These are phyloP conservation scores for Nematolebias whitei DNA, from an alignment of 2,113 vertebrate species.

Conservation along the genomic window DNA sequence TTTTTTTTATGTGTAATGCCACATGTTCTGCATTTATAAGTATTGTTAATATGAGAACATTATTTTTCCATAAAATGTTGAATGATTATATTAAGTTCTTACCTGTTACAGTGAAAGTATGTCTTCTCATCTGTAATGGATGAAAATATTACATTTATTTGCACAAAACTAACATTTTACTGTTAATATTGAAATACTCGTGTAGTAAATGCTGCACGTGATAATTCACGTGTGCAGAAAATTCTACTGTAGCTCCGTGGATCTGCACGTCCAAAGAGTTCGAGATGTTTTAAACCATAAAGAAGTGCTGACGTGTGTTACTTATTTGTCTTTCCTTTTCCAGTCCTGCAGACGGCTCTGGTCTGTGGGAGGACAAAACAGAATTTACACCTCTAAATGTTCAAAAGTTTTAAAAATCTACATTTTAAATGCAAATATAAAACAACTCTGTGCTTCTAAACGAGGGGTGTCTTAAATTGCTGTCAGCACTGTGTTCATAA, in stretches of 20 bases:
- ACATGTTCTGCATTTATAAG: slow-evolving; percentile 64
- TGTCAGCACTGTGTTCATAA: slow-evolving; percentile 33
- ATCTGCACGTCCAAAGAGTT: neutral
- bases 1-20: slow-evolving; percentile 68
- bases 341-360: slow-evolving; percentile 51
- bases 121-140: slow-evolving; percentile 27
- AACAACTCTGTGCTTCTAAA: neutral
- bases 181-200: slow-evolving; percentile 15
- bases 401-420: neutral
- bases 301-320: slow-evolving; percentile 10
- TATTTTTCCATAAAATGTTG: slow-evolving; percentile 66
- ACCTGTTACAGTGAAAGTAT: slow-evolving; percentile 31
- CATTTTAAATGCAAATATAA: neutral
- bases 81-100: slow-evolving; percentile 49
- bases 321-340: slow-evolving; percentile 6
- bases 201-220: neutral
- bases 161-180: slow-evolving; percentile 61
- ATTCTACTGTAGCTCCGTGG: neutral
- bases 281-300: neutral
- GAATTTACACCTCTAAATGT: neutral
- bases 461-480: neutral
- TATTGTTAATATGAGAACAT: slow-evolving; percentile 70
- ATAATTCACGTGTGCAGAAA: neutral
- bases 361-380: slow-evolving; percentile 43
- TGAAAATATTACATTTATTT: slow-evolving; percentile 55